Evolutionary conservation across 2,888 invertebrate species (phyloP), one percentile per base, ranked within the genome.

Genomic region (Apodemia mormo): DNA sequence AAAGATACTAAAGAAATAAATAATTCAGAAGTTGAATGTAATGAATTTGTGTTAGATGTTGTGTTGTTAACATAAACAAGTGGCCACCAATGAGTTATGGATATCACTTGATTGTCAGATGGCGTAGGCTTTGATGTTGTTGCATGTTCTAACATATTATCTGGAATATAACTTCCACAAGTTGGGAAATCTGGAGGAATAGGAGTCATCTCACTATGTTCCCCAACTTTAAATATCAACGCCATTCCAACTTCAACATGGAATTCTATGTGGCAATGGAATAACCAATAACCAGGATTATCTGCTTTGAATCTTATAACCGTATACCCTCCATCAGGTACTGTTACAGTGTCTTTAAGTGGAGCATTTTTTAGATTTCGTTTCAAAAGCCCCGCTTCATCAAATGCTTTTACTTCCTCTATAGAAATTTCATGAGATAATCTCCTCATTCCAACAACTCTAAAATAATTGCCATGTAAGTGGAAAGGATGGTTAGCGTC

Each of bases 181-280:
- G 93, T 94, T 0, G 98, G 98, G 79, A 98, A 98, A 79, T 95
- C 92, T 64, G 85, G 87, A 0, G 98, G 98, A 6, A 96, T 90
- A 0, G 96, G 95, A 0, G 94, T 86, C 95, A 98, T 96, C 72
- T 98, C 95, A 69, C 94, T 88, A 78, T 96, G 94, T 61, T 97
- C 96, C 0, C 98, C 98, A 0, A 98, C 96, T 88, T 98, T 97
- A 71, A 98, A 95, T 0, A 98, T 94, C 58, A 98, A 82, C 0
- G 97, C 96, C 98, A 98, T 98, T 9, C 98, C 98, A 10, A 98
- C 94, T 90, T 98, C 98, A 0, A 97, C 96, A 82, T 98, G 98
- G 81, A 97, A 98, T 80, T 97, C 97, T 69, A 98, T 96, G 86
- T 98, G 98, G 82, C 98, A 98, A 82, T 98, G 98, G 87, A 98